phyloP scores from a whole-genome alignment of 2,888 invertebrate genomes.

The Ophioninae sp. region DNA sequence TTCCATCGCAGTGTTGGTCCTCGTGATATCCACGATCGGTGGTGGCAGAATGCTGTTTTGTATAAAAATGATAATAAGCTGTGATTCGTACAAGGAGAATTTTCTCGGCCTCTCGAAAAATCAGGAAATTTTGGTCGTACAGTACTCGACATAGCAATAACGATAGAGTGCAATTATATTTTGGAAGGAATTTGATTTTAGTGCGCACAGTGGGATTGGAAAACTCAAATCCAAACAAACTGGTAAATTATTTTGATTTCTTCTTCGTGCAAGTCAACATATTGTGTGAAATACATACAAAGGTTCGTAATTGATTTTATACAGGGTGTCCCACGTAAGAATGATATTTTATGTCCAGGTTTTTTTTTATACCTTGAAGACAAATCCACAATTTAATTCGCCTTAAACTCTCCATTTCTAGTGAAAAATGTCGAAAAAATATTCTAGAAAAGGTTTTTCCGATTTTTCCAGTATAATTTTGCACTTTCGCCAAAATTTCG shows the following conservation, averaged over 20 bases:
- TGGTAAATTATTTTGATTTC: not conserved
- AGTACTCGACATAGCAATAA: not conserved
- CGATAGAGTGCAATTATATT: not conserved
- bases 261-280: not conserved
- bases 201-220: not conserved
- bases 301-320: not conserved
- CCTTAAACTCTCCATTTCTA: no score
- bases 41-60: not conserved
- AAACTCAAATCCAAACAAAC: not conserved
- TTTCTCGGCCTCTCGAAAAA: not conserved
- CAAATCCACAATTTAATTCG: no score
- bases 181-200: not conserved
- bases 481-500: no score
- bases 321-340: no score
- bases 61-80: constrained; percentile 47
- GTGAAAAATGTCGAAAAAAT: no score
- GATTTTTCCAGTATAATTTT: no score
- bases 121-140: not conserved
- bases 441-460: no score
- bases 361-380: no score
- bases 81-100: constrained; percentile 19
- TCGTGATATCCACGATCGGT: constrained; percentile 41
- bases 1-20: constrained; percentile 19
- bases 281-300: not conserved
- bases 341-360: no score